These are phyloP conservation scores for Tipula unca DNA, from an alignment of 2,888 invertebrate species.

Conservation along the genomic window DNA sequence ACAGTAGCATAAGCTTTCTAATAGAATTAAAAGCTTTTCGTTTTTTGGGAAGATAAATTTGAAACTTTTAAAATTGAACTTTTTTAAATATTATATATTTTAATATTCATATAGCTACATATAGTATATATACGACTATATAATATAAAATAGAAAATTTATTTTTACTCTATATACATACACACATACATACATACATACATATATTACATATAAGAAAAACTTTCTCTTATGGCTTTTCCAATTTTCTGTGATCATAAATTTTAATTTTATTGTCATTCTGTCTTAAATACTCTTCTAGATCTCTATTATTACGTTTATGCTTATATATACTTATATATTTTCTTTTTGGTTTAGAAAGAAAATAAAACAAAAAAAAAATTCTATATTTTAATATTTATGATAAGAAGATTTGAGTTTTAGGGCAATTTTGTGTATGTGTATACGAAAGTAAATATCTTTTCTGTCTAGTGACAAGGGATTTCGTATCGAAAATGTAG, in stretches of 20 bases:
- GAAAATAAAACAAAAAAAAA: neutral
- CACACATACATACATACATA: neutral
- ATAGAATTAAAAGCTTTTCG: neutral
- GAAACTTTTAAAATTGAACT: neutral
- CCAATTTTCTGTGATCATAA: neutral
- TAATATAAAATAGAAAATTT: neutral
- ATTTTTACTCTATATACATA: neutral
- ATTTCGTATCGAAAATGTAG: neutral
- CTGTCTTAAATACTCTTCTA: neutral
- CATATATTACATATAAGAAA: neutral
- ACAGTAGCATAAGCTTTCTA: neutral
- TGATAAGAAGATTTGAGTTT: neutral
- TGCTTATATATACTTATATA: neutral
- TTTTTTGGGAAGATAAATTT: neutral
- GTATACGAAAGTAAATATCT: neutral
- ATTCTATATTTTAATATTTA: neutral
- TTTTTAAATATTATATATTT: neutral
- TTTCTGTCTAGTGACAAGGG: neutral
- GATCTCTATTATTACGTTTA: neutral
- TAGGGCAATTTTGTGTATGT: neutral
- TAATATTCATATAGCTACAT: neutral
- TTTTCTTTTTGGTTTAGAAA: neutral
- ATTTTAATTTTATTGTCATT: slow-evolving; percentile 8
- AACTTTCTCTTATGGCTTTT: neutral
- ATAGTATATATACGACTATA: neutral